Percentiles rank a stretch among this genome's conserved stretches.
Evolutionary conservation across 1,140 invertebrate genomes (phyloP).

Genomic region (Anagrus nilaparvatae): DNA sequence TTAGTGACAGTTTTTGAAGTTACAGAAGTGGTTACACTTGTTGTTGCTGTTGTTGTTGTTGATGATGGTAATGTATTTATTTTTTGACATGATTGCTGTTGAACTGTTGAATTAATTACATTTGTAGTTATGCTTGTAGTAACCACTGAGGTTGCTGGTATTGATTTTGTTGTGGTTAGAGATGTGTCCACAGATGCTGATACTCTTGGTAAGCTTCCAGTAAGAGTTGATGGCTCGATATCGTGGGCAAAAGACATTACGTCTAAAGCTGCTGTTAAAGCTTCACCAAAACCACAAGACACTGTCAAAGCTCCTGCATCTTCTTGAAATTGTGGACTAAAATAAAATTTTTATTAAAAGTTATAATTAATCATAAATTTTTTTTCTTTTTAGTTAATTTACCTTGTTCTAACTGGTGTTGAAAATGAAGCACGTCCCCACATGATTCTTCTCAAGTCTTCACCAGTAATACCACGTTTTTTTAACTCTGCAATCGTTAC

Average conservation of each 20-base stretch:
- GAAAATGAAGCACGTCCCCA: conserved; percentile 79
- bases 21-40: not conserved
- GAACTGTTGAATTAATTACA: not conserved
- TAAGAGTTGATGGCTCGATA: conserved; percentile 42
- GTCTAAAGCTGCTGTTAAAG: conserved; percentile 65
- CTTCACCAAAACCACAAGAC: conserved; percentile 47
- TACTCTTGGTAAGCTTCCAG: conserved; percentile 23
- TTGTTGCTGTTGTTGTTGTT: not conserved
- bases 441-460: conserved; percentile 74
- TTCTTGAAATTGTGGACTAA: too few relatives aligned
- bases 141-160: conserved; percentile 16
- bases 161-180: conserved; percentile 15
- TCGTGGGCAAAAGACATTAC: conserved; percentile 71
- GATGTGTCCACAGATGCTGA: not conserved
- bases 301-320: too few relatives aligned
- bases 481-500: conserved; percentile 74
- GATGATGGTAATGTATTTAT: not conserved
- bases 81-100: not conserved
- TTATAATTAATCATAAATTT: too few relatives aligned
- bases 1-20: not conserved
- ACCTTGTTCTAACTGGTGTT: conserved; percentile 68
- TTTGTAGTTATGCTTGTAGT: not conserved
- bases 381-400: too few relatives aligned
- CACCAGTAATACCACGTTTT: conserved; percentile 74
- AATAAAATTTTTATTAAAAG: too few relatives aligned